These are phyloP conservation scores for Cerceris ruficornis DNA, from an alignment of 2,888 invertebrate genomes.

Conservation along the genomic window DNA sequence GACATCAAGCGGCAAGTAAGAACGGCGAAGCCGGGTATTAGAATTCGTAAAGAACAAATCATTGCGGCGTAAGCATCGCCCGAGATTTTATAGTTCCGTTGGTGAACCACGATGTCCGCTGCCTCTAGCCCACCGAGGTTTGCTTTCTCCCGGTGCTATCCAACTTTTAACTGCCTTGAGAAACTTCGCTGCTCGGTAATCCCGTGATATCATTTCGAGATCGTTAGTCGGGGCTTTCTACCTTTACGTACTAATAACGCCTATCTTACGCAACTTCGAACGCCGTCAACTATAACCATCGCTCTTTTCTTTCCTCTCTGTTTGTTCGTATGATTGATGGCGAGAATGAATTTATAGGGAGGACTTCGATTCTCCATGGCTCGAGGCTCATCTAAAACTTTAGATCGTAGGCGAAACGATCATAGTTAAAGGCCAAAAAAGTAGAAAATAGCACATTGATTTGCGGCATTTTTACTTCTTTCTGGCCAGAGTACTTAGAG, in stretches of 20 bases:
- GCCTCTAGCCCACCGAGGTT: neutral
- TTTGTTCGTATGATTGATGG: no score
- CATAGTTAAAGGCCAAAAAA: no score
- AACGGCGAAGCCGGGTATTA: conserved; percentile 17
- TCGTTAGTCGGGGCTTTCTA: conserved; percentile 29
- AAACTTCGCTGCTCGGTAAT: conserved; percentile 50
- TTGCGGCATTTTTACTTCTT: no score
- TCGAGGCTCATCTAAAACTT: no score
- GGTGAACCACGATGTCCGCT: neutral
- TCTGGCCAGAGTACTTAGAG: no score
- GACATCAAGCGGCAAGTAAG: conserved; percentile 19
- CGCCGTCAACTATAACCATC: conserved; percentile 32
- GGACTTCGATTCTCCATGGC: no score
- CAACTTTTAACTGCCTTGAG: conserved; percentile 63
- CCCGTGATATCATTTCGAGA: conserved; percentile 50
- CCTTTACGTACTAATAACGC: conserved; percentile 47
- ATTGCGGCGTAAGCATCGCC: conserved; percentile 39
- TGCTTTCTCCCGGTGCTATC: conserved; percentile 22
- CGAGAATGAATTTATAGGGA: no score
- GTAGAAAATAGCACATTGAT: no score
- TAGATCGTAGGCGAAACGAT: no score
- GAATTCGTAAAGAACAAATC: conserved; percentile 54
- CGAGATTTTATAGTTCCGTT: conserved; percentile 45
- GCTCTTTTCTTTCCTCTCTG: conserved; percentile 45
- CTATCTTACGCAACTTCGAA: conserved; percentile 34